Percentiles rank a stretch among this genome's conserved stretches.
Evolutionary conservation across 92 coral and sea anemone genomes (phyloP).

Genomic region (Parazoanthus swiftii): DNA sequence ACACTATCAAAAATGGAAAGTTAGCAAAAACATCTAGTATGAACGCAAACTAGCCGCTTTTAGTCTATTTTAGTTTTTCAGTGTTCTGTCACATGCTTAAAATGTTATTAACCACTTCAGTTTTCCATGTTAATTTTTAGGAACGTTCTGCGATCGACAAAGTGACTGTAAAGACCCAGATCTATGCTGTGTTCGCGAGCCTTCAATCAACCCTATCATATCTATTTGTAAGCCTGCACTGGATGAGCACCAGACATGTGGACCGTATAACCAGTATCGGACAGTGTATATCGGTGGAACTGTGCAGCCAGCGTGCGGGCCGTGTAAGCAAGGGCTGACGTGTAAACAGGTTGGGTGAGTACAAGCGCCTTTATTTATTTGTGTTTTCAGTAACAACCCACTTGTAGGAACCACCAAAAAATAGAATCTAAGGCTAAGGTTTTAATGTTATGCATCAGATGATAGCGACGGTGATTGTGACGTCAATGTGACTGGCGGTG

Average conservation of each 20-base stretch:
- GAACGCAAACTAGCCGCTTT: neutral
- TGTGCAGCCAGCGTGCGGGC: slow-evolving; percentile 99
- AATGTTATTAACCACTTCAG: neutral
- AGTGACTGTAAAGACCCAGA: slow-evolving; percentile 97
- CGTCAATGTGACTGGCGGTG: too few species aligned
- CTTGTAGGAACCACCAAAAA: too few species aligned
- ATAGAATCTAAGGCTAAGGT: too few species aligned
- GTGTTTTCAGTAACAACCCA: too few species aligned
- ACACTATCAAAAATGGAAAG: too few species aligned
- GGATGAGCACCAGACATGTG: slow-evolving; percentile 96
- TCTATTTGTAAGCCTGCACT: slow-evolving; percentile 98
- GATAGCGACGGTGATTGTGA: too few species aligned
- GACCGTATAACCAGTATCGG: slow-evolving; percentile 96
- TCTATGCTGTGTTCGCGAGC: slow-evolving; percentile 95
- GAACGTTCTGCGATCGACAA: slow-evolving; percentile 98
- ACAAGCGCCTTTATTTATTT: too few species aligned
- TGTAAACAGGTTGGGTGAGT: slow-evolving; percentile 99
- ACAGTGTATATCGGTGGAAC: slow-evolving; percentile 96
- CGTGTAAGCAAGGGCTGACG: slow-evolving; percentile 91
- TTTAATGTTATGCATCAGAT: too few species aligned
- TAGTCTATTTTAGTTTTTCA: too few species aligned
- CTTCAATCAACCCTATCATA: slow-evolving; percentile 96
- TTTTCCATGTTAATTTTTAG: slow-evolving; percentile 33
- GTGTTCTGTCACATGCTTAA: neutral
- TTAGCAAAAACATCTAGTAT: too few species aligned